These are phyloP conservation scores for Noctua comes DNA, from an alignment of 2,888 invertebrate species.

Conservation along the genomic window DNA sequence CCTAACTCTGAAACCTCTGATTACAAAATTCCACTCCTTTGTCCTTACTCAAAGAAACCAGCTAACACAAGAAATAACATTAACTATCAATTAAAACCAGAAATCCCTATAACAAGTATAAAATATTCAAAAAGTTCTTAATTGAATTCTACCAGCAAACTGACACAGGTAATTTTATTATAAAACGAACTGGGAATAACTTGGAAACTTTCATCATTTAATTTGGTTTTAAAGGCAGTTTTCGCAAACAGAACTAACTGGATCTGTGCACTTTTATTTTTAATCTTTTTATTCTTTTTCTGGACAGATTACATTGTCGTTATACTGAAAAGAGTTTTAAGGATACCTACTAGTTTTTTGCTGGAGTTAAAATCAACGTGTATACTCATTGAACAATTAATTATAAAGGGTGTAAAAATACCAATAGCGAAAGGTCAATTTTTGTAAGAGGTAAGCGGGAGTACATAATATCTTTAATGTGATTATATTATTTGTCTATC, in stretches of 20 bases:
- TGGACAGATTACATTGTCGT: conserved; percentile 37
- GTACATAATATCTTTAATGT: too few relatives aligned
- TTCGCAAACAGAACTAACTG: conserved; percentile 67
- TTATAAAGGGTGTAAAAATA: background rate
- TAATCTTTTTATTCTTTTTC: background rate
- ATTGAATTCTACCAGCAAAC: conserved; percentile 81
- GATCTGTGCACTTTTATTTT: conserved; percentile 52
- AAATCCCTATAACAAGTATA: conserved; percentile 69
- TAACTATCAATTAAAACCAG: conserved; percentile 61
- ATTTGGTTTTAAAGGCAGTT: conserved; percentile 78
- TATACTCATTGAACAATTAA: background rate
- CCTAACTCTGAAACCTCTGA: conserved; percentile 24
- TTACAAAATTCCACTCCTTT: conserved; percentile 24
- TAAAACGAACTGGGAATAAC: conserved; percentile 80
- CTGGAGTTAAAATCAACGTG: background rate
- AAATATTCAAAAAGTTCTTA: conserved; percentile 78
- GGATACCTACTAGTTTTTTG: background rate
- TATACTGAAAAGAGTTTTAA: background rate
- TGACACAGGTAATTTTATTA: conserved; percentile 81
- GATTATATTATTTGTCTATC: too few relatives aligned
- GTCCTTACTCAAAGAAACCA: conserved; percentile 26
- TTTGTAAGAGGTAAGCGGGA: too few relatives aligned
- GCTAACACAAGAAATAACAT: conserved; percentile 30
- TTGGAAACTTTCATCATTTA: conserved; percentile 81
- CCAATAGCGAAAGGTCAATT: too few relatives aligned